Conservation (phyloP, 2,888 invertebrate genomes). For the Prosopocoilus inquinatus region DNA sequence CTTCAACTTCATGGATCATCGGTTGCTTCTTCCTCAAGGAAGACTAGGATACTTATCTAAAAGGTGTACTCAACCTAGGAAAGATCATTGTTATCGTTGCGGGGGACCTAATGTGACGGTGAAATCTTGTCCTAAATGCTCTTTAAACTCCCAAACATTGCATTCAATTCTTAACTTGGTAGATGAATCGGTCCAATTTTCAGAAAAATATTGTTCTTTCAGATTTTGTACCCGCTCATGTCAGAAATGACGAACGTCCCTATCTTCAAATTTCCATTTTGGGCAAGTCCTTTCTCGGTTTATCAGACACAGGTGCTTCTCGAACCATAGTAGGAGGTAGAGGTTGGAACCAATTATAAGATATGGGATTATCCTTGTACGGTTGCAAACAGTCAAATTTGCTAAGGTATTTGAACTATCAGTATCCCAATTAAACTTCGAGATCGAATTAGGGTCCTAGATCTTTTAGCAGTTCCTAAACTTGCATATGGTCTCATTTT, state of each 20-base stretch:
- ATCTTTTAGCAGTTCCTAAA: conserved; percentile 20
- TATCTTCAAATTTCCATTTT: conserved; percentile 8
- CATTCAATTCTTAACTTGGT: too few relatives aligned
- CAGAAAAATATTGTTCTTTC: not conserved
- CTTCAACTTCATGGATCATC: too few relatives aligned
- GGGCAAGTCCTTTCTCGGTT: conserved; percentile 1
- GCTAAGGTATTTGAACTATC: conserved; percentile 3
- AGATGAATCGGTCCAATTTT: too few relatives aligned
- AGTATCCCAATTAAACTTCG: conserved; percentile 11
- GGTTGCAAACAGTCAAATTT: conserved; percentile 19
- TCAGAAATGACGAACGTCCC: conserved; percentile 7
- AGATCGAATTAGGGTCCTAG: conserved; percentile 9
- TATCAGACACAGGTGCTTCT: conserved; percentile 13
- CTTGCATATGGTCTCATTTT: conserved; percentile 19
- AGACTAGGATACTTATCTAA: too few relatives aligned
- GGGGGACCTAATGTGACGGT: too few relatives aligned
- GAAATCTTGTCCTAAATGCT: too few relatives aligned
- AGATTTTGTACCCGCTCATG: conserved; percentile 5
- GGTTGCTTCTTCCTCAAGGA: too few relatives aligned
- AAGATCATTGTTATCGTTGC: too few relatives aligned
- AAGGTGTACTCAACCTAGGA: too few relatives aligned
- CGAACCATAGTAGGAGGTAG: not conserved
- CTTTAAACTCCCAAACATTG: too few relatives aligned
- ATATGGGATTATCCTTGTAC: not conserved
- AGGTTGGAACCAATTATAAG: too few relatives aligned